Evolutionary conservation across 2,888 invertebrate genomes (phyloP), one percentile per base, ranked within the genome.

Genomic region (Dusona sp.): DNA sequence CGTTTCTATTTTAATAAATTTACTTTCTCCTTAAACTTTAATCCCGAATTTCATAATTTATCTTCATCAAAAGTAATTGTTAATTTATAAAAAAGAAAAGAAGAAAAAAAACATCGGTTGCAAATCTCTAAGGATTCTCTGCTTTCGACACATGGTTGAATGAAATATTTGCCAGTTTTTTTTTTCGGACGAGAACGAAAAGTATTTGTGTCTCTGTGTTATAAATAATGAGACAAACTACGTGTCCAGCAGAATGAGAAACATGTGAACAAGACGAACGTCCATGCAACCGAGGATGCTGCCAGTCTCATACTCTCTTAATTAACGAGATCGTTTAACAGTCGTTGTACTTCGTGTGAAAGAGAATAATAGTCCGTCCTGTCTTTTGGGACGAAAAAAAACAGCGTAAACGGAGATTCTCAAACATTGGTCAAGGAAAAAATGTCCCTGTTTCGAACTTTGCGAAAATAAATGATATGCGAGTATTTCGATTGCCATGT

Each of bases 251-350:
- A 19, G 51, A 72, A 48, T 48, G 72, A 48, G 19, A 48, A 45
- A 48, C 48, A 65, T 19, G 45, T 45, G 65, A 29, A 65, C 48
- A 51, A 77, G 22, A 67, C 73, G 77, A 78, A 51, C 84, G 72
- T 73, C 78, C 11, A 36, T 73, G 70, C 48, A 6, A 36, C 29
- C 51, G 51, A 33, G 72, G 36, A 70, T 48, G 22, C 64, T 25
- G 19, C 57, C 48, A 22, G 48, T 25, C 7, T 48, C 77, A 74
- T 68, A 48, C 78, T 82, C 68, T 67, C 36, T 54, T 74, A 82
- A 68, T 77, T 68, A 68, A 79, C 78, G 68, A 67, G 70, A 82
- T 82, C 81, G 78, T 74, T 81, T 57, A 77, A 77, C 42, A 45
- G 45, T 54, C 13, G 48, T 73, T 54, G 36, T 75, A 68, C 38